Base-by-base conservation (phyloP, 1,140 invertebrate genomes). In the Bombus picipes region DNA sequence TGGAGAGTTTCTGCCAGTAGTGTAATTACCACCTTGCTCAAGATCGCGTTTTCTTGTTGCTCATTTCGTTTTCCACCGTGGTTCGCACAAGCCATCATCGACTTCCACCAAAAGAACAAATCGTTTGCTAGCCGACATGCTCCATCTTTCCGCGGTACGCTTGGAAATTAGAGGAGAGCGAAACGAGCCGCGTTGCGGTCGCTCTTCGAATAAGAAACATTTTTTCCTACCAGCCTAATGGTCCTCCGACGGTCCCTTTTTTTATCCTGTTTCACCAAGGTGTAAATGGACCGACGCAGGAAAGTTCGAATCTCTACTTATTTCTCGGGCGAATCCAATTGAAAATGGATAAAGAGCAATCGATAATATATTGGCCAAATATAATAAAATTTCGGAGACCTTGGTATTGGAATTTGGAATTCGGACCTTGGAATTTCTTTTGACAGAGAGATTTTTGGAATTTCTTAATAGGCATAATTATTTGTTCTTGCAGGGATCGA, bases 191-290 rank as follows among this genome's bases (percentile, higher is more conserved):
- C 53, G 34, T 70, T 47, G 47, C 34, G 53, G 47, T 59, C 39
- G 22, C 41, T 59, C 28, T n/a, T 43, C 73, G 62, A 43, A 70
- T 82, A 78, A 88, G 73, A 73, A 86, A 88, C 78, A 88, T 82
- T 88, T 88, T 88, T 86, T 37, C 72, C 75, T 62, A 18, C 32
- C 41, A 22, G 57, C 75, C n/a, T 87, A 78, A 87, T 88, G 74
- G 74, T 39, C 37, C 34, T 68, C 59, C 53, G 71, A 68, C 65
- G 28, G 28, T 71, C 75, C 62, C 34, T 78, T 83, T 77, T 81
- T 83, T 53, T 87, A 62, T 39, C 76, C 71, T 41, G 32, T 43
- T 34, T 28, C 37, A 47, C 62, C 53, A 25, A 87, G 70, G 85
- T 88, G 87, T 87, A 83, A 88, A 87, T 83, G 72, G 70, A 77